Evolutionary conservation across 2,888 invertebrate species (phyloP), one percentile per base, ranked within the genome.

Genomic region (Calliscelio sp.): DNA sequence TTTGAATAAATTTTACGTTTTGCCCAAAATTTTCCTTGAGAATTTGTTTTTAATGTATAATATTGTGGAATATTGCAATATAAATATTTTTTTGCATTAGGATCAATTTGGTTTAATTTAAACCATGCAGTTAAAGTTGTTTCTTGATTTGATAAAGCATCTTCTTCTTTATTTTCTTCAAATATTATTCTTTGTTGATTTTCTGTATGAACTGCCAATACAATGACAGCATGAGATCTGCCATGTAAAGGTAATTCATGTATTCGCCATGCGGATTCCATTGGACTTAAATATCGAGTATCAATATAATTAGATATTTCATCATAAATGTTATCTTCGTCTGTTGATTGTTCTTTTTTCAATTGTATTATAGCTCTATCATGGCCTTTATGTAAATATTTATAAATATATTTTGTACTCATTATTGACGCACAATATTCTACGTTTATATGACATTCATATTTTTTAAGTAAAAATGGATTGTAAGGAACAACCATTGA

Each of bases 251-350:
- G 82, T n/a, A 82, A 75, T 83, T 84, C 78, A 70, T 84, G 46
- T 25, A 84, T 85, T 14, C 84, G 53, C 86, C 85, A 84, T 28
- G 85, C 87, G 78, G 55, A 14, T 63, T 63, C 63, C 63, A 63
- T 63, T 1, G 63, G 28, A 16, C 63, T 16, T 20, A 63, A 22
- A 49, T 87, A 86, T 51, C 86, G 28, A 20, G 57, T 61, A 46
- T 86, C 80, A n/a, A 86, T 53, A 63, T 57, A 57, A 18, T 57
- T 2, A 24, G 51, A 51, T 20, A 68, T 68, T 68, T 51, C 68
- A 68, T 68, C 51, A 68, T 51, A 51, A 28, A 68, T 35, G 51
- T 68, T 25, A 11, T 51, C 35, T 8, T 18, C 28, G 14, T n/a
- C n/a, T n/a, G n/a, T n/a, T n/a, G n/a, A n/a, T n/a, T n/a, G n/a